Base-by-base conservation (phyloP, 2,113 vertebrate species). In the Toxostoma redivivum region DNA sequence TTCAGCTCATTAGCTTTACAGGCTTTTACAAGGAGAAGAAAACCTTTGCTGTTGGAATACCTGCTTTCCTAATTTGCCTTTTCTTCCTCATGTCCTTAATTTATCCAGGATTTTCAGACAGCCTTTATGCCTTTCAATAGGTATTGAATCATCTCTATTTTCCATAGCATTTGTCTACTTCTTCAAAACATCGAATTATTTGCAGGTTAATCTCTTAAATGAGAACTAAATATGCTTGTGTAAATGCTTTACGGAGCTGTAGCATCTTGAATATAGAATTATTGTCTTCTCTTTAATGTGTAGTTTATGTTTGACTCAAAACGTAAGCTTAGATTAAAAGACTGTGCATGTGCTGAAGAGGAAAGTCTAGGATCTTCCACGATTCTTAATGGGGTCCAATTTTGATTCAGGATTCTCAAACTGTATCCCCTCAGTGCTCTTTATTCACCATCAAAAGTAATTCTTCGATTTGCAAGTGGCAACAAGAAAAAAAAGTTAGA, bases 401-500 rank as follows among this genome's bases (percentile, higher is more conserved):
- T 90, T 94, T 91, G 78, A 93, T 72, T 83, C 67, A 88, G 76
- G 42, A 76, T 83, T 38, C 60, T 61, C 38, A 50, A 23, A 30
- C 48, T 88, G 21, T 66, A 67, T 70, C 35, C 31, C 8, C 30
- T 71, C 76, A 62, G 54, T 84, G 76, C 72, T 93, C 77, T 95
- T 96, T 88, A 69, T 95, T 81, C 86, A 53, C 71, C 90, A 86
- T 86, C 77, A 94, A 96, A 97, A 95, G 54, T 84, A 88, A 80
- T 80, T 95, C 80, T 92, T 94, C 40, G 11, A 95, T 97, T 95
- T 97, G 94, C 92, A 95, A 97, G 88, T 84, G 84, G 79, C 90
- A 95, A 94, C 69, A 95, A 91, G 83, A 82, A 79, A 80, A 88
- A 86, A 88, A 92, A 83, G 40, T 72, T 71, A 67, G 64, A 28